A percentile compares a stretch with the other conserved stretches of the same genome.
phyloP scores from a whole-genome alignment of 2,113 vertebrate species.

The Aphyosemion australe region DNA sequence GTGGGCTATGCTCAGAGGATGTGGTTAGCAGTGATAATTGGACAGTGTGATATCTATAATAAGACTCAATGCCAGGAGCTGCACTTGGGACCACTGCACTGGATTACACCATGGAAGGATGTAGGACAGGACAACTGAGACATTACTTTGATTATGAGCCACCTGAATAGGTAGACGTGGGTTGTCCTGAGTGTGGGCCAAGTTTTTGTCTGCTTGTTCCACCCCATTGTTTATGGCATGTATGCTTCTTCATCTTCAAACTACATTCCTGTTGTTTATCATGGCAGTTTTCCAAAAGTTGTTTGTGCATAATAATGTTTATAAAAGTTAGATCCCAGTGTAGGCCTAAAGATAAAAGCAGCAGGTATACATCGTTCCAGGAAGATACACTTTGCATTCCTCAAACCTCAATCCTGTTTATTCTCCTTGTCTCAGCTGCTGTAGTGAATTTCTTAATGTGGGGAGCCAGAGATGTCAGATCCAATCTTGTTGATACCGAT shows the following conservation, averaged over 20 bases:
- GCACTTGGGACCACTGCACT: constrained; percentile 67
- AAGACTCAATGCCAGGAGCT: constrained; percentile 68
- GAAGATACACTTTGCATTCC: too few relatives aligned
- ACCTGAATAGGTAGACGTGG: constrained; percentile 68
- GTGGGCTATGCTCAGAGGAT: constrained; percentile 25
- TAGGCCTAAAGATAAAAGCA: too few relatives aligned
- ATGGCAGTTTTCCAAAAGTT: background rate
- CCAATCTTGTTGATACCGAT: too few relatives aligned
- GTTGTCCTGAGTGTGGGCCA: constrained; percentile 12
- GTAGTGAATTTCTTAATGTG: too few relatives aligned
- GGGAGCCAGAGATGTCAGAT: too few relatives aligned
- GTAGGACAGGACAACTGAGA: constrained; percentile 76
- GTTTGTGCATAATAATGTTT: too few relatives aligned
- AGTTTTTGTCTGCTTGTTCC: constrained; percentile 28
- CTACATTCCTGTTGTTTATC: background rate
- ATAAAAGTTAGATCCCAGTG: too few relatives aligned
- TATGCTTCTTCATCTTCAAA: constrained; percentile 9
- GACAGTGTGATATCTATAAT: constrained; percentile 72
- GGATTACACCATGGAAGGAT: constrained; percentile 76
- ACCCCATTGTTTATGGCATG: constrained; percentile 9
- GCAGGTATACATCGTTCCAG: too few relatives aligned
- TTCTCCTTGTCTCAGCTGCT: too few relatives aligned
- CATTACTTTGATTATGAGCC: constrained; percentile 79
- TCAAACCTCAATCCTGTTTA: too few relatives aligned
- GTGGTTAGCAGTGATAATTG: constrained; percentile 73